phyloP scores from a whole-genome alignment of 2,888 invertebrate genomes.

The Macrosoma leucophasiata region DNA sequence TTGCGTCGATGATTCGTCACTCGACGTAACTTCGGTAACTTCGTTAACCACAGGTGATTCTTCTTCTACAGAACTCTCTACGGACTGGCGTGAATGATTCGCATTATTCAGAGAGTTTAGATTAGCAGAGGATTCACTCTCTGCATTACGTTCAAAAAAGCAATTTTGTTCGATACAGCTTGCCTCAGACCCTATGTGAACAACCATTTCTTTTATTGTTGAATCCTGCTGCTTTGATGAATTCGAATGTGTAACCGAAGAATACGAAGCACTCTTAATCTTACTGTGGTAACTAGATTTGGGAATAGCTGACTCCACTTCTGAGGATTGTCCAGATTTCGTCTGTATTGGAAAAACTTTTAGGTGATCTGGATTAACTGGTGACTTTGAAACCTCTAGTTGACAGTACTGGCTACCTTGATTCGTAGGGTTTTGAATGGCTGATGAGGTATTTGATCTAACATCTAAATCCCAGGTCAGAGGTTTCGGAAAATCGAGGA shows the following conservation, averaged over 20 bases:
- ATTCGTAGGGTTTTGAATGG: background rate
- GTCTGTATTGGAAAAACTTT: background rate
- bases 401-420: background rate
- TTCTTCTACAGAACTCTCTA: constrained; percentile 5
- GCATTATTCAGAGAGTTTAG: background rate
- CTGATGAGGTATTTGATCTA: background rate
- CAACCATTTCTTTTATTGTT: constrained; percentile 1
- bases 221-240: constrained; percentile 2
- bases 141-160: constrained; percentile 1
- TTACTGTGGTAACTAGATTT: background rate
- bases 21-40: constrained; percentile 4
- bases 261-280: constrained; percentile 1
- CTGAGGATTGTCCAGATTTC: background rate
- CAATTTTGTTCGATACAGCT: background rate
- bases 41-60: constrained; percentile 1
- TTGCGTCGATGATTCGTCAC: constrained; percentile 2
- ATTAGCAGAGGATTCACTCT: constrained; percentile 5
- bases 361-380: background rate
- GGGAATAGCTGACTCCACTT: constrained; percentile 1
- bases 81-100: constrained; percentile 3
- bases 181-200: background rate
- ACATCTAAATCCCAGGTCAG: background rate
- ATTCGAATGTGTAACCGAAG: background rate
- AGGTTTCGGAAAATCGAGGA: constrained; percentile 1
- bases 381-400: background rate